Evolutionary conservation across 2,113 vertebrate species (phyloP), one percentile per base, ranked within the genome.

Genomic region (Narcine bancroftii): DNA sequence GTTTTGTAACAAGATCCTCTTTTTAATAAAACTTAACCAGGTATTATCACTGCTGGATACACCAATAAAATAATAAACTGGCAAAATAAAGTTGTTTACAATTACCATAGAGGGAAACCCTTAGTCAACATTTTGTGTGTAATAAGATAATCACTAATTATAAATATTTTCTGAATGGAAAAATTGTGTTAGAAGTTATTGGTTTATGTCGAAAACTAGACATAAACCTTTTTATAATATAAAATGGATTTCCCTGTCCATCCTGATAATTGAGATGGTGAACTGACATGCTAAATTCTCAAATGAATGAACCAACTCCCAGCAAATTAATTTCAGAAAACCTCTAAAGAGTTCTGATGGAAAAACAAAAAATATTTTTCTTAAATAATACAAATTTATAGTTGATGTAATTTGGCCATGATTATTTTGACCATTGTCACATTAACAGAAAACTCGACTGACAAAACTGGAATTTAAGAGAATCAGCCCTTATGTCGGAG

Each of bases 141-240:
- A 60, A 60, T 33, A 45, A 21, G 65, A 89, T 36, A 65, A 65
- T 19, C 85, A 39, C 42, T 36, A 60, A 33, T 15, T 89, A 36
- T 65, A 42, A 39, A 69, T 39, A 39, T 89, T 79, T 47, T 42
- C 60, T 21, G 6, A 45, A 45, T 45, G 69, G 50, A 91, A 89
- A 89, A 45, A 15, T 15, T 24, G 69, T 91, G 39, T 91, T n/a
- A n/a, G n/a, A 69, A 91, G 33, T 42, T 71, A 91, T 47, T 91
- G 39, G 42, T 91, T 66, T 63, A 89, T 47, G 63, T 42, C 65
- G 69, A 69, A 47, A 91, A 91, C 13, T 69, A 13, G 2, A 33
- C 42, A 36, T 47, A 45, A 21, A 45, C 36, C 66, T 69, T 91
- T 42, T 71, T 42, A 15, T 60, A 36, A 65, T 89, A 65, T 91